Evolutionary conservation across 2,113 vertebrate species (phyloP).

Genomic region (Narcine bancroftii): DNA sequence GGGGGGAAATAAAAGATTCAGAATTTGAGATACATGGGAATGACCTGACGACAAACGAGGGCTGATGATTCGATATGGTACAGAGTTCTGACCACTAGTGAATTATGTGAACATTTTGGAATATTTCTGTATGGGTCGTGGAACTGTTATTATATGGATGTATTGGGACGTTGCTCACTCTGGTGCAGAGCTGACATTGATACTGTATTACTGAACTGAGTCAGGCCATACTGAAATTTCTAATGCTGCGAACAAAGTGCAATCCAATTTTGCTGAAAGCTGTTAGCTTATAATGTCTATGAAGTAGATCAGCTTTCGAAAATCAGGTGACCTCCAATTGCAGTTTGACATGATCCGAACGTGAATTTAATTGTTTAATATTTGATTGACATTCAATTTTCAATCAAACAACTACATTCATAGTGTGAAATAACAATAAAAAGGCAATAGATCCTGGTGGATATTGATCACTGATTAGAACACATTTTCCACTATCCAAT

Average conservation of each 20-base stretch:
- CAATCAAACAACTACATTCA: background rate
- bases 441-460: background rate
- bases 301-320: background rate
- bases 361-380: background rate
- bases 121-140: background rate
- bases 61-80: background rate
- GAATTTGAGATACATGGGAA: background rate
- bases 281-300: background rate
- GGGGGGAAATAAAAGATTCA: background rate
- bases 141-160: background rate
- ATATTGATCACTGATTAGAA: background rate
- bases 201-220: background rate
- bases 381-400: background rate
- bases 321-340: background rate
- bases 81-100: background rate
- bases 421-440: background rate
- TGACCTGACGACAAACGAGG: background rate
- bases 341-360: background rate
- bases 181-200: background rate
- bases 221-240: background rate
- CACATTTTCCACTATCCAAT: background rate
- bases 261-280: background rate
- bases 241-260: background rate
- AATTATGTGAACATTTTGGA: background rate
- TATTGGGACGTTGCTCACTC: too few relatives aligned